Percentiles rank a stretch among this genome's conserved stretches.
Evolutionary conservation across 2,797 vertebrate species (phyloP).

Genomic region (Brachymystax lenok): DNA sequence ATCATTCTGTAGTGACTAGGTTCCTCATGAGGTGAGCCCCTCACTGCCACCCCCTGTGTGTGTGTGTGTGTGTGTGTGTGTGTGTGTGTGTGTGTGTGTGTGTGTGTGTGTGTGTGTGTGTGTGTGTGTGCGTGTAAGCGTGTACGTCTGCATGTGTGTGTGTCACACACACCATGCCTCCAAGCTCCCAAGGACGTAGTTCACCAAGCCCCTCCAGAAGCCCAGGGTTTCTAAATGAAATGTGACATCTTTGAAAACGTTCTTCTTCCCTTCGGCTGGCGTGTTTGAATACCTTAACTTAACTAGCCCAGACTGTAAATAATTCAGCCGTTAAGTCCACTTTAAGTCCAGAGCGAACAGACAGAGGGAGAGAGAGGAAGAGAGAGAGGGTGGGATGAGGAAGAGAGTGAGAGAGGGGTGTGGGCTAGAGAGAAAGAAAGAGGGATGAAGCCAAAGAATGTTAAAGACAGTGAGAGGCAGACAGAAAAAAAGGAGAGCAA

Average conservation of each 20-base stretch:
- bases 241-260: slow-evolving; percentile 26
- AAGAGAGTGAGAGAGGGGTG: slow-evolving; percentile 6
- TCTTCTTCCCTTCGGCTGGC: background rate
- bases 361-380: background rate
- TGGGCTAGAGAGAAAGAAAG: background rate
- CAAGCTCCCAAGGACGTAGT: background rate
- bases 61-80: slow-evolving; percentile 4
- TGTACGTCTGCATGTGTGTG: background rate
- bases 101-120: slow-evolving; percentile 1
- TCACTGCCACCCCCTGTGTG: background rate
- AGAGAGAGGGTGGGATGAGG: background rate
- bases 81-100: background rate
- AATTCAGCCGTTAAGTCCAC: slow-evolving; percentile 32
- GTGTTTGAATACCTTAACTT: slow-evolving; percentile 31
- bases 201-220: background rate
- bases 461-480: background rate
- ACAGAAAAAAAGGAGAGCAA: background rate
- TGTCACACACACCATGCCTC: background rate
- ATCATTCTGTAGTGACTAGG: no score
- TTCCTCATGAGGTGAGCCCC: no score
- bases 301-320: slow-evolving; percentile 39
- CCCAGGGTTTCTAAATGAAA: slow-evolving; percentile 23
- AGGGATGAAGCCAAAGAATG: background rate
- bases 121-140: background rate
- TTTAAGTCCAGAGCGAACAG: background rate